Evolutionary conservation across 2,888 invertebrate species (phyloP), one percentile per base, ranked within the genome.

Genomic region (Pilophorus perplexus): DNA sequence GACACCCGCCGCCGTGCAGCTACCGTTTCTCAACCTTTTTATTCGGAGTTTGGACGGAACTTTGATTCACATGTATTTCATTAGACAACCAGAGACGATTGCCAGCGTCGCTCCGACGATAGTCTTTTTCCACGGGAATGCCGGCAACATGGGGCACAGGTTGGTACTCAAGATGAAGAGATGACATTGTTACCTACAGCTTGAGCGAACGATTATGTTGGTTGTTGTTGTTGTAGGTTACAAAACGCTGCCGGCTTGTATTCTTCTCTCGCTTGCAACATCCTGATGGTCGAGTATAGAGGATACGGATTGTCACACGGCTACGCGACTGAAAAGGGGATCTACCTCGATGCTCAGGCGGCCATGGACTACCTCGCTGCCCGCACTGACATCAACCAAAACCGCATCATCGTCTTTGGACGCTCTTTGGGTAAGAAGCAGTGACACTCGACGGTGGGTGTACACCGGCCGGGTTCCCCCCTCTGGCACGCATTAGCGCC

Each of bases 131-230:
- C 96, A 97, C 80, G 96, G 96, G 4, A 97, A 96, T 83, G 96
- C 96, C 60, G 96, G 96, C 12, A 97, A 96, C 76, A 92, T 96
- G 84, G 96, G 96, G 0, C 95, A 96, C 76, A 86, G 89, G 86
- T 86, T 37, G n/a, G 52, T 52, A 22, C 1, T 3, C 6, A 2
- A 14, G 38, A 38, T 6, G 38, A 38, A 38, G 14, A 14, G 38
- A 2, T 38, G 6, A 70, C n/a, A n/a, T n/a, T n/a, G n/a, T n/a
- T n/a, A n/a, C n/a, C n/a, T n/a, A n/a, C n/a, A n/a, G n/a, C n/a
- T n/a, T n/a, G n/a, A n/a, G n/a, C n/a, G n/a, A n/a, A n/a, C n/a
- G n/a, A n/a, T n/a, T n/a, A n/a, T n/a, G n/a, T n/a, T n/a, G n/a
- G n/a, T n/a, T n/a, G n/a, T n/a, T n/a, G 6, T 6, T 4, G 12